Evolutionary conservation across 2,888 invertebrate genomes (phyloP), one percentile per base, ranked within the genome.

Genomic region (Nemurella pictetii): DNA sequence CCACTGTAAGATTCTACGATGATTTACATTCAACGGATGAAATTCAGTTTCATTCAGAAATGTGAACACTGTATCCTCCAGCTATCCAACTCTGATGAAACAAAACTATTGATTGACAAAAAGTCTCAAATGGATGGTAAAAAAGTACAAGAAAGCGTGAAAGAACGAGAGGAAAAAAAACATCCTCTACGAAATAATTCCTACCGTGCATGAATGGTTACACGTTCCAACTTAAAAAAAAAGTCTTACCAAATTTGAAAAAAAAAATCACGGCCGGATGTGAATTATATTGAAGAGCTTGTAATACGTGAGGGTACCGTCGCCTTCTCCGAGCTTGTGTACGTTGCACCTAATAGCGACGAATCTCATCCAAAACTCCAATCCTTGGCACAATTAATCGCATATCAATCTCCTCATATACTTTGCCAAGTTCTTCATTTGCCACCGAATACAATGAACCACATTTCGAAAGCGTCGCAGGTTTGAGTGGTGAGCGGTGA

Each of bases 201-300:
- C 78, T 84, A 74, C 75, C 85, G 78, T 85, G 85, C 85, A 84
- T 84, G 85, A 85, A 84, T 85, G 83, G 81, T 80, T 83, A 85
- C 85, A 85, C 80, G 84, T 84, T 85, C 83, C 85, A 80, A 30
- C 20, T 20, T 80, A 82, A 26, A 82, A 26, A 82, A 82, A 81
- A 81, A 82, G 82, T 82, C 82, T 82, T 82, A 82, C 82, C 82
- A 82, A 82, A 82, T 82, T 82, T 29, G n/a, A 82, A 81, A 82
- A 82, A 80, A 29, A 82, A 82, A 82, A 82, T 82, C 82, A 55
- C 82, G 82, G 82, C 26, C 82, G 82, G 82, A 82, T 82, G 82
- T 82, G 55, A 72, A 82, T 82, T 82, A 81, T 35, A 82, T 82
- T 82, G 82, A 82, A 72, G 82, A 82, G 82, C 82, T 82, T 72